Evolutionary conservation across 1,140 invertebrate species (phyloP).

Genomic region (Subanguina moxae): DNA sequence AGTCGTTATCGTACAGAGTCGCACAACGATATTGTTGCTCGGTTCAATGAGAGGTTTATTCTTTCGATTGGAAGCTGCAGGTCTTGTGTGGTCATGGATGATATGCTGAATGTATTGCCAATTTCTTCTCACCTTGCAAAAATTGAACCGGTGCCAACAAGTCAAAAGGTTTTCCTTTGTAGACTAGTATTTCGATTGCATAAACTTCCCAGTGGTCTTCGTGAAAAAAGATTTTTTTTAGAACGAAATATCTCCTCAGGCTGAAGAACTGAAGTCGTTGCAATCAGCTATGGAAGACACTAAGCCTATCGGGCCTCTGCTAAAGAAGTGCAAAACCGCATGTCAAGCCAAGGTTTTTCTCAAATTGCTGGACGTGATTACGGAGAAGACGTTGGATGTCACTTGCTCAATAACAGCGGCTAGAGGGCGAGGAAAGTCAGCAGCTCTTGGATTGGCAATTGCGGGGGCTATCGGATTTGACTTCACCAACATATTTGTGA

Average conservation of each 20-base stretch:
- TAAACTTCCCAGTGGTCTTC: too few species aligned
- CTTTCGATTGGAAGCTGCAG: slow-evolving; percentile 81
- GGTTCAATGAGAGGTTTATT: slow-evolving; percentile 94
- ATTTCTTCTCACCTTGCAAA: slow-evolving; percentile 81
- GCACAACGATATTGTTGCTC: slow-evolving; percentile 80
- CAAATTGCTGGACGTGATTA: slow-evolving; percentile 88
- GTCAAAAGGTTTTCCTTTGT: slow-evolving; percentile 50
- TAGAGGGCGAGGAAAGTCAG: slow-evolving; percentile 94
- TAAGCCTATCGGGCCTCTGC: slow-evolving; percentile 81
- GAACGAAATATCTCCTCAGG: slow-evolving; percentile 53
- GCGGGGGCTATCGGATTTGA: slow-evolving; percentile 68
- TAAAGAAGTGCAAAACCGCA: slow-evolving; percentile 83
- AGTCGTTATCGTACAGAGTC: slow-evolving; percentile 87
- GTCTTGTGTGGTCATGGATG: slow-evolving; percentile 85
- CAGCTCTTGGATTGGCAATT: slow-evolving; percentile 82
- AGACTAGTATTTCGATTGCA: not conserved
- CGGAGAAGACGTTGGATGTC: slow-evolving; percentile 81
- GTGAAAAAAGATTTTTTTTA: slow-evolving; percentile 43
- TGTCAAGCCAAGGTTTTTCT: slow-evolving; percentile 77
- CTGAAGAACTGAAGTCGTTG: slow-evolving; percentile 68
- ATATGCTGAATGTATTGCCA: slow-evolving; percentile 84
- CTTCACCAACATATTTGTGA: slow-evolving; percentile 96
- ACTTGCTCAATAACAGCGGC: slow-evolving; percentile 92
- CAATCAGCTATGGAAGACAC: slow-evolving; percentile 78
- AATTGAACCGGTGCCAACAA: slow-evolving; percentile 66